Evolutionary conservation across 2,797 vertebrate species (phyloP).

Genomic region (Xiphorhynchus erythropygius): DNA sequence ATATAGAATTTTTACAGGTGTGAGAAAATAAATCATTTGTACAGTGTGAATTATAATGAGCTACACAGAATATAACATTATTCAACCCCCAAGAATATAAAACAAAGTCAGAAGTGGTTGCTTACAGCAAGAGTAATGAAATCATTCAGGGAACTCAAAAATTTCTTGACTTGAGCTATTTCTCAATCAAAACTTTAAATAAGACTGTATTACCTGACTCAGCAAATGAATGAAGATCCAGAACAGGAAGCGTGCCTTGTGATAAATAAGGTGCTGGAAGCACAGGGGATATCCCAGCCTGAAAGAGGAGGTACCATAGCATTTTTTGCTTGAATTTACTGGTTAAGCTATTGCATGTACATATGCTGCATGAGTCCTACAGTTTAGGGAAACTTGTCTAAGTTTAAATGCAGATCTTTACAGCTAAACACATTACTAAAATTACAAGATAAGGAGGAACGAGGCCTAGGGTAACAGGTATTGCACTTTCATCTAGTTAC

Average conservation of each 20-base stretch:
- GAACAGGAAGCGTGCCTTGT: constrained; percentile 76
- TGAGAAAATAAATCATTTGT: not conserved
- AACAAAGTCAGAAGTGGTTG: not conserved
- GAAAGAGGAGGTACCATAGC: constrained; percentile 29
- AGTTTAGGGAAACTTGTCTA: not conserved
- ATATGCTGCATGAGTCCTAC: not conserved
- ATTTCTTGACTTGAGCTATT: not conserved
- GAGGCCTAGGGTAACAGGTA: not conserved
- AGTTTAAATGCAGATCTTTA: not conserved
- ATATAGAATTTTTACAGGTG: not conserved
- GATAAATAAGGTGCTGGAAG: constrained; percentile 80
- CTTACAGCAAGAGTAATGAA: not conserved
- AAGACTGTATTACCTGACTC: constrained; percentile 84
- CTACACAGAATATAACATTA: not conserved
- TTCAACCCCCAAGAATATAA: not conserved
- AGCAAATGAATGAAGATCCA: constrained; percentile 83
- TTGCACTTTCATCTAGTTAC: not conserved
- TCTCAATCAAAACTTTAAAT: not conserved
- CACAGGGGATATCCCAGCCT: constrained; percentile 64
- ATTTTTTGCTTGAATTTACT: not conserved
- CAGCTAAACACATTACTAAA: not conserved
- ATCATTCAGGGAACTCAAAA: not conserved
- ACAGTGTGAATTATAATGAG: not conserved
- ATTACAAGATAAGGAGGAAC: not conserved
- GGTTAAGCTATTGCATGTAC: not conserved